Percentiles rank a stretch among this genome's conserved stretches.
Conservation (phyloP, 2,797 vertebrate species). For the Cyprinodon diabolis region DNA sequence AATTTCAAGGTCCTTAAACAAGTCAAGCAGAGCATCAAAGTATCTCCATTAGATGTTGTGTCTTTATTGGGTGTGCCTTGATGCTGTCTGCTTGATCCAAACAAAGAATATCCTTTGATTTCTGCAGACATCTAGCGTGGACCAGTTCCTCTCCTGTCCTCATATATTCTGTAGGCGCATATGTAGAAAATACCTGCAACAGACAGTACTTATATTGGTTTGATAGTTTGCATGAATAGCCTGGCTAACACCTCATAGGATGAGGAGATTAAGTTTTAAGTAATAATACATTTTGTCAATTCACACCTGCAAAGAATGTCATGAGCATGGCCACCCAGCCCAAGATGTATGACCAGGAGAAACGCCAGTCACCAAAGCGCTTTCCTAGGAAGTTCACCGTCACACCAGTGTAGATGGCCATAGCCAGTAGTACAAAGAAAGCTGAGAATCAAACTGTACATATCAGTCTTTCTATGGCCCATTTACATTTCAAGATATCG, state of each 20-base stretch:
- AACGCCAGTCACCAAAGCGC: slow-evolving; percentile 89
- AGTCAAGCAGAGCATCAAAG: slow-evolving; percentile 20
- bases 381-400: slow-evolving; percentile 88
- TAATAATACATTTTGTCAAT: not conserved
- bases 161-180: slow-evolving; percentile 88
- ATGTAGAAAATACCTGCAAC: slow-evolving; percentile 90
- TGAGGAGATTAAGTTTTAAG: not conserved
- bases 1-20: slow-evolving; percentile 16
- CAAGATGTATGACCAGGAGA: slow-evolving; percentile 92
- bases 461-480: slow-evolving; percentile 1
- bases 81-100: slow-evolving; percentile 20
- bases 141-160: slow-evolving; percentile 81
- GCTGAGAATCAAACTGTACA: slow-evolving; percentile 55
- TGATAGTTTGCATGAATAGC: not conserved
- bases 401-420: slow-evolving; percentile 90
- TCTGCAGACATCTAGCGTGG: slow-evolving; percentile 68
- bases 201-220: slow-evolving; percentile 3
- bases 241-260: not conserved
- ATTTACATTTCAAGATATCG: not conserved
- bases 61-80: slow-evolving; percentile 48
- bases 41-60: slow-evolving; percentile 39
- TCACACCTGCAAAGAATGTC: slow-evolving; percentile 89
- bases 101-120: slow-evolving; percentile 25
- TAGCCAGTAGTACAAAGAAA: slow-evolving; percentile 85
- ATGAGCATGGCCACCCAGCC: slow-evolving; percentile 90